Evolutionary conservation across 2,888 invertebrate genomes (phyloP).

Genomic region (Nomada hirtipes): DNA sequence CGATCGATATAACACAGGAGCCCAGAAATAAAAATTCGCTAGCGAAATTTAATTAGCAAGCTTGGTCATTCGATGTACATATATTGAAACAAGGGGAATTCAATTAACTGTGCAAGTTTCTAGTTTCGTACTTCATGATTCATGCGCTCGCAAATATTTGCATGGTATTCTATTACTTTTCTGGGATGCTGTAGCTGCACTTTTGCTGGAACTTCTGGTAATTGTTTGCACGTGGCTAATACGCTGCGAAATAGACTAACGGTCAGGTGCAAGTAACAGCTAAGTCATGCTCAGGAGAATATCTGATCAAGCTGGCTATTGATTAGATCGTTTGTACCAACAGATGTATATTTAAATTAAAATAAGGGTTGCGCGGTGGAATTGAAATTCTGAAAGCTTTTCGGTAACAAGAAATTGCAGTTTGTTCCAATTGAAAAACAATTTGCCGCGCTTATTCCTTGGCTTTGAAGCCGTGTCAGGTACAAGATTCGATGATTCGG

Average conservation of each 20-base stretch:
- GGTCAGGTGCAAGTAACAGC: slow-evolving; percentile 38
- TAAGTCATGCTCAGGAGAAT: slow-evolving; percentile 28
- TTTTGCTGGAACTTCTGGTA: slow-evolving; percentile 34
- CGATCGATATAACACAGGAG: not conserved
- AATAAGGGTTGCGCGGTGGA: not conserved
- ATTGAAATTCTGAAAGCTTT: not conserved
- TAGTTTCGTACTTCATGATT: slow-evolving; percentile 21
- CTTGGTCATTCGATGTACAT: not conserved
- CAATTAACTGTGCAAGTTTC: slow-evolving; percentile 46
- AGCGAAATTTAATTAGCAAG: slow-evolving; percentile 34
- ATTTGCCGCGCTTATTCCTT: slow-evolving; percentile 28
- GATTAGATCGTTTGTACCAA: not conserved
- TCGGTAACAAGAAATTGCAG: not conserved
- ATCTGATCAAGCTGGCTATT: not conserved
- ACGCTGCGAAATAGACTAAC: slow-evolving; percentile 11
- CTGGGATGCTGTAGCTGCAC: slow-evolving; percentile 34
- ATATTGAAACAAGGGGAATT: slow-evolving; percentile 25
- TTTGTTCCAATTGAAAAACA: slow-evolving; percentile 4
- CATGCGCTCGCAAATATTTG: slow-evolving; percentile 49
- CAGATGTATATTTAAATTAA: not conserved
- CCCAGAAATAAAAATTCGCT: slow-evolving; percentile 15
- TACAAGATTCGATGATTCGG: slow-evolving; percentile 46
- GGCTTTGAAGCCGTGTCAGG: slow-evolving; percentile 17
- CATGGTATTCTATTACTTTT: slow-evolving; percentile 55
- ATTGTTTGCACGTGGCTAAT: slow-evolving; percentile 41